Evolutionary conservation across 2,797 vertebrate species (phyloP).

Genomic region (Schizopygopsis pylzovi): DNA sequence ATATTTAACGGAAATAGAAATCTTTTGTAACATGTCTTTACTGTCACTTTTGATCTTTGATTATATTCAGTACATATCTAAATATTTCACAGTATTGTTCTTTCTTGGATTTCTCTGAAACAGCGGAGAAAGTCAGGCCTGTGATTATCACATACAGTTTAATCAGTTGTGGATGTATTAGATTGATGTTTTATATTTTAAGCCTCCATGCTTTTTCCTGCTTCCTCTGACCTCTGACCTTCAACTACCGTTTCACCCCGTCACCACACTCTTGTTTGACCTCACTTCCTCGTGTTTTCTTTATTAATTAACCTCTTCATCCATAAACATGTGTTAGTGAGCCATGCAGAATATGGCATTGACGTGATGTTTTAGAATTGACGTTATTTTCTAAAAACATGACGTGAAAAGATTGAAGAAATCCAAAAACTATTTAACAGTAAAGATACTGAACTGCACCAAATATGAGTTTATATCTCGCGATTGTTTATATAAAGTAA

Average conservation of each 20-base stretch:
- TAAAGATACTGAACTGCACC: background rate
- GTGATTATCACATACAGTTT: slow-evolving; percentile 45
- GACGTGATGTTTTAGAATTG: slow-evolving; percentile 19
- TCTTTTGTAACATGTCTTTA: background rate
- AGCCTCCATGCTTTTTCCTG: slow-evolving; percentile 41
- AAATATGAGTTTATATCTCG: background rate
- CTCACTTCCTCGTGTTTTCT: slow-evolving; percentile 67
- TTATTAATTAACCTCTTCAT: slow-evolving; percentile 77
- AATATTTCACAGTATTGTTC: background rate
- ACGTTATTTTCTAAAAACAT: background rate
- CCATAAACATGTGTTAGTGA: slow-evolving; percentile 70
- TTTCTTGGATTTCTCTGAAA: background rate
- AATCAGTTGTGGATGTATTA: slow-evolving; percentile 65
- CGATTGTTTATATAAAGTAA: background rate
- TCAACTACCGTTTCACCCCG: slow-evolving; percentile 27
- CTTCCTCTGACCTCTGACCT: slow-evolving; percentile 49
- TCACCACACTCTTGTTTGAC: slow-evolving; percentile 63
- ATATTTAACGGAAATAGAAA: background rate
- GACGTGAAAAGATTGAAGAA: background rate
- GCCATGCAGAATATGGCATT: background rate
- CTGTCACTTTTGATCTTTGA: background rate
- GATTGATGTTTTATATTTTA: slow-evolving; percentile 62
- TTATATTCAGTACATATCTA: background rate
- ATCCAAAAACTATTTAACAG: background rate
- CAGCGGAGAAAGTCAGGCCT: background rate